Base-by-base conservation (phyloP, 2,888 invertebrate species). In the Protonemura montana region DNA sequence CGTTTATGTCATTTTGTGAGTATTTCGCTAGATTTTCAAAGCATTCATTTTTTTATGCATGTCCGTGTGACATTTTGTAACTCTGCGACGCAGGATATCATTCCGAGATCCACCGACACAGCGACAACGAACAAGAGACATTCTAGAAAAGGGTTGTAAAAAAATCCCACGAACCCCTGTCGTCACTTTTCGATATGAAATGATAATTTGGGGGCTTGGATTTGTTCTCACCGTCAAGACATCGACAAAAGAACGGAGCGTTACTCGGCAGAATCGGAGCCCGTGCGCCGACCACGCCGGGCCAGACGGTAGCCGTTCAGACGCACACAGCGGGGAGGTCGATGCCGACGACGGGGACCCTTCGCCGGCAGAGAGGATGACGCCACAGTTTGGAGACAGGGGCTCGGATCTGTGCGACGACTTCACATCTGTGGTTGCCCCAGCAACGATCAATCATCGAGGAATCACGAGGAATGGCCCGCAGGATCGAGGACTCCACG, bases 261-360 rank as follows among this genome's bases (percentile, higher is more conserved):
- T 87, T 86, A 87, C 87, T 25, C n/a, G 26, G 87, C 87, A 86
- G 85, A 87, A 87, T 82, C 84, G 35, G 35, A 10, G 35, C 35
- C 10, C 35, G 35, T 3, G 29, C 42, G 41, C 28, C 28, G 13
- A 30, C 5, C 29, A 30, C 21, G n/a, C 59, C 6, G 59, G 59
- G 59, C 16, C 59, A 78, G 78, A 27, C 78, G 78, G 78, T 78
- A 78, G 78, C 78, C 28, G 78, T 35, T 35, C 35, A 6, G 35
- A 10, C 35, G 35, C 10, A 7, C 59, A 10, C 59, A 59, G 59
- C 59, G 59, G 59, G 59, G 35, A 35, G 3, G 35, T 10, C 10
- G 35, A 35, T 35, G 35, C 35, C 35, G 35, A 35, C 35, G 35
- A 35, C 35, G 35, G 35, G 35, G 35, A 35, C 35, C 35, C 35